Evolutionary conservation across 2,888 invertebrate species (phyloP), one percentile per base, ranked within the genome.

Genomic region (Mactromeris polynyma): DNA sequence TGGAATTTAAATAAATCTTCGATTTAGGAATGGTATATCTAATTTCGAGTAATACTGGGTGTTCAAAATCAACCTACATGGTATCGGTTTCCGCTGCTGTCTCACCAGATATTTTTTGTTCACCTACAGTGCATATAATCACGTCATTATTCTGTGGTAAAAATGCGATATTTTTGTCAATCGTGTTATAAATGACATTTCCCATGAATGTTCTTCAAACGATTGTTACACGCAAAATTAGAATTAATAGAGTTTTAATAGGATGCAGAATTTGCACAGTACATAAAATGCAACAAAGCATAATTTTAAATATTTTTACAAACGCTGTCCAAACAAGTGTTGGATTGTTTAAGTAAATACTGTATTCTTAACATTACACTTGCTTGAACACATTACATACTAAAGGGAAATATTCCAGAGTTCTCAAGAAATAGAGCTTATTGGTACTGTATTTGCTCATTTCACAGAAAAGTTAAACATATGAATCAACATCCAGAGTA

Each of bases 31-130:
- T 36, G 77, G 77, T 36, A 78, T 83, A 51, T 78, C 84, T 84
- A 78, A 36, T 84, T 78, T 38, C 46, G 78, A 84, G 51, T 78
- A 78, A 78, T 84, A 84, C 26, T 84, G 84, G 84, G 84, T 84
- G 73, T 84, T 84, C 73, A 84, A 78, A 84, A 11, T 64, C 78
- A 17, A 84, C 84, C 78, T 84, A 84, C 78, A 84, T 78, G 33
- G 33, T 64, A 64, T n/a, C 17, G 31, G 78, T 31, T 84, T 77
- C 84, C 58, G 19, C 58, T 69, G 58, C 78, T 31, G 78, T 84
- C 36, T 36, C 84, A 26, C 78, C 78, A 78, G 51, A 31, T 54
- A 78, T 2, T 46, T 83, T 46, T 31, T 38, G 42, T 78, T 84
- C 84, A 84, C 84, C 84, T 83, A 58, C 73, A 73, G 83, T 73